phyloP scores from a whole-genome alignment of 1,140 invertebrate genomes.

The Habropoda laboriosa region DNA sequence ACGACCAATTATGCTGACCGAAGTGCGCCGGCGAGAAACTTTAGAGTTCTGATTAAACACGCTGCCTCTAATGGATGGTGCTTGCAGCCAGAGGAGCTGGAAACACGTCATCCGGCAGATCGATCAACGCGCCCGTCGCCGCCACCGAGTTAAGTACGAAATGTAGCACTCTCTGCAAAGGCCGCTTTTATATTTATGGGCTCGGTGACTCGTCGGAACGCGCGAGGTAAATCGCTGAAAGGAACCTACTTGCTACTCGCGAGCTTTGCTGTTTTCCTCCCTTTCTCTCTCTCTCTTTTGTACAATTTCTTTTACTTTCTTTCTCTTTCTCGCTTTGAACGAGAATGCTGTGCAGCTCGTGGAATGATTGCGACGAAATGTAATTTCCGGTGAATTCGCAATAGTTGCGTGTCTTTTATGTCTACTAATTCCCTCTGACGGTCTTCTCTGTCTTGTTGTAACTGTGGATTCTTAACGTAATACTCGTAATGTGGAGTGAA shows the following conservation, averaged over 20 bases:
- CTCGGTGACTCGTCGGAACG: constrained; percentile 34
- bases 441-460: neutral
- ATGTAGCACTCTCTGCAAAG: constrained; percentile 40
- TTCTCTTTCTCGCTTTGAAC: no score
- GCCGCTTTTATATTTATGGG: constrained; percentile 43
- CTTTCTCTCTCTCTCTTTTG: neutral
- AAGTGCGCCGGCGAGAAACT: constrained; percentile 62
- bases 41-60: constrained; percentile 78
- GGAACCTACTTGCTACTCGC: neutral
- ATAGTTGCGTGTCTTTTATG: neutral
- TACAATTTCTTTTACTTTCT: neutral
- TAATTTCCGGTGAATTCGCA: neutral
- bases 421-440: neutral
- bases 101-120: constrained; percentile 63
- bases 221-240: constrained; percentile 35
- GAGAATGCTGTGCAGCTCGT: neutral
- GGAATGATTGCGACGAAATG: neutral
- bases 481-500: neutral
- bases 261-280: neutral
- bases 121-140: constrained; percentile 41
- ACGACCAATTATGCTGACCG: constrained; percentile 71
- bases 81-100: constrained; percentile 52
- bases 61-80: constrained; percentile 70
- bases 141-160: constrained; percentile 52
- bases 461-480: neutral